Evolutionary conservation across 2,797 vertebrate genomes (phyloP), one percentile per base, ranked within the genome.

Genomic region (Gymnoscopelus microlampas): DNA sequence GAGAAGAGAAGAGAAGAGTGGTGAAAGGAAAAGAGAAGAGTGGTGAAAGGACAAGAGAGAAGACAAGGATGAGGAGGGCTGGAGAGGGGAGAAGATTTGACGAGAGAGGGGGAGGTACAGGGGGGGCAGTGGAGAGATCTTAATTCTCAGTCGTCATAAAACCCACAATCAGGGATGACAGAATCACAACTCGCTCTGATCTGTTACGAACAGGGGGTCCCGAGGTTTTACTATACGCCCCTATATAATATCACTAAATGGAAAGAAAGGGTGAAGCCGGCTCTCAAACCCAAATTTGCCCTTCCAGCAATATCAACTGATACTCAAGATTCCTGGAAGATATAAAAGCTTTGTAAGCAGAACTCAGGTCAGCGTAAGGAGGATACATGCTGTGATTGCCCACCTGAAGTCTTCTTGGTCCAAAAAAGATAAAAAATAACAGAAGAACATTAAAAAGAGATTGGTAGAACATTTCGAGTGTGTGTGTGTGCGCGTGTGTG

Each of bases 381-480:
- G 35, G 35, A 12, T 26, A 65, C 2, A 58, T 68, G 70, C 11
- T 65, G 32, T 51, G 68, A 78, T 67, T 55, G 62, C 23, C 62
- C 47, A 13, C 24, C n/a, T n/a, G 24, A n/a, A 2, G 24, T 44
- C 19, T 29, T 35, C 35, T 53, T 24, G 44, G 32, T 44, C 26
- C 29, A 53, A 60, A 26, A 56, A 54, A 29, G n/a, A 58, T 53
- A 44, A 9, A 61, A 49, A 39, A 39, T 9, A 44, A 44, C 39
- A 44, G 39, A 44, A 10, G 39, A 44, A 44, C 39, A 44, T 44
- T 44, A 44, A 44, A 44, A 7, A 9, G 39, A 44, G 39, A 29
- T 29, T 15, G 54, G 64, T 50, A 57, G n/a, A 61, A 67, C 60
- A 61, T 24, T 48, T 23, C 19, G 19, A 19, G 19, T 19, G 1